These are phyloP conservation scores for Pollenia griseotomentosa DNA, from an alignment of 2,888 invertebrate species.

Conservation along the genomic window DNA sequence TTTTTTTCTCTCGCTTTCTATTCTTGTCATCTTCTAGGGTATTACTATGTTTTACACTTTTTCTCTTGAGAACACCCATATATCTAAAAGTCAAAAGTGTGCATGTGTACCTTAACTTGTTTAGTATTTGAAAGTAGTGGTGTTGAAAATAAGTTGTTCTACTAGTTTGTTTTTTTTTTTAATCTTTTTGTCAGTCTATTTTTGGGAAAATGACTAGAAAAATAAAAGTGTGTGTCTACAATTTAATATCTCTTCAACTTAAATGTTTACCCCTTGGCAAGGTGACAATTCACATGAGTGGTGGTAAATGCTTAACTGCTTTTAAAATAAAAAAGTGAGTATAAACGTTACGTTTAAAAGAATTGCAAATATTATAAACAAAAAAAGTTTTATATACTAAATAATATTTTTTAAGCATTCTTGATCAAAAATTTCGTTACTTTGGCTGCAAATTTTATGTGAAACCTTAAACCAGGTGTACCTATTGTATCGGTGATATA, in stretches of 20 bases:
- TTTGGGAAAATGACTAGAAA: slow-evolving; percentile 25
- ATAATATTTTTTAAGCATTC: too few species aligned
- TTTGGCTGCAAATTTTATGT: too few species aligned
- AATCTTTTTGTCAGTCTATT: slow-evolving; percentile 30
- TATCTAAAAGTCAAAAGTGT: slow-evolving; percentile 30
- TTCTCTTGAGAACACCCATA: slow-evolving; percentile 35
- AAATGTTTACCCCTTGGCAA: slow-evolving; percentile 79
- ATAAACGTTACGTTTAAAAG: neutral
- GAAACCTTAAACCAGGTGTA: too few species aligned
- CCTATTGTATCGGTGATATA: too few species aligned
- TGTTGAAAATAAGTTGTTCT: slow-evolving; percentile 19
- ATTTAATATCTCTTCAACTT: slow-evolving; percentile 41
- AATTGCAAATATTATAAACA: too few species aligned
- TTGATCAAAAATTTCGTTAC: too few species aligned
- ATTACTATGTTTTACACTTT: slow-evolving; percentile 14
- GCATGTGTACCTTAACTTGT: neutral
- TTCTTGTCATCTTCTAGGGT: too few species aligned
- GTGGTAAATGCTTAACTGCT: neutral
- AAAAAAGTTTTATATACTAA: too few species aligned
- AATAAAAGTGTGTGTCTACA: slow-evolving; percentile 37
- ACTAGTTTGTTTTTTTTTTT: neutral
- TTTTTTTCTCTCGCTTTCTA: too few species aligned
- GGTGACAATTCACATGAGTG: slow-evolving; percentile 30
- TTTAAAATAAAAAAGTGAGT: neutral
- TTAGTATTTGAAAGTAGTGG: slow-evolving; percentile 6